Conservation (phyloP, 2,113 vertebrate genomes). For the Corythornis vintsioides region DNA sequence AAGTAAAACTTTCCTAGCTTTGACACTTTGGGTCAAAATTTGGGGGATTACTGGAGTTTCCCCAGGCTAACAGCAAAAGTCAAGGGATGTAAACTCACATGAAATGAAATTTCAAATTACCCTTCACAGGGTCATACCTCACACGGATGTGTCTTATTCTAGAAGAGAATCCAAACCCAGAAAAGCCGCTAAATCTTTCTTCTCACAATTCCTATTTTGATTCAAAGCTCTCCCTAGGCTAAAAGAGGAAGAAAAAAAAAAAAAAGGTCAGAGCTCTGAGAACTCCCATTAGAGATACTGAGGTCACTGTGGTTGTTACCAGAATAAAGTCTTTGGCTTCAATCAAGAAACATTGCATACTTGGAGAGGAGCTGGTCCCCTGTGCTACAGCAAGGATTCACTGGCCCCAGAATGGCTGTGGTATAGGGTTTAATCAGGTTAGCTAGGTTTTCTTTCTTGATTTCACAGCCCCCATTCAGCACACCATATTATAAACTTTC, state of each 20-base stretch:
- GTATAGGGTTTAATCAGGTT: conserved; percentile 64
- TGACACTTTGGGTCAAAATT: neutral
- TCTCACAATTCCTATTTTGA: neutral
- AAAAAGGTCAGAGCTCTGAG: conserved; percentile 16
- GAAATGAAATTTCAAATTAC: neutral
- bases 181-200: neutral
- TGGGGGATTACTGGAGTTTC: neutral
- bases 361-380: neutral
- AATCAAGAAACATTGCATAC: neutral
- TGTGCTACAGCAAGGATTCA: neutral
- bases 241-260: neutral
- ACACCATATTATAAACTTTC: conserved; percentile 71
- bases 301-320: neutral
- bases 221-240: neutral
- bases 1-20: conserved; percentile 45
- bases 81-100: neutral
- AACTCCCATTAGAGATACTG: neutral
- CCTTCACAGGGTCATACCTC: neutral
- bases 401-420: neutral
- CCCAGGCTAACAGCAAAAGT: neutral
- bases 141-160: neutral
- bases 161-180: neutral
- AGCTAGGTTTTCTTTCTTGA: conserved; percentile 65
- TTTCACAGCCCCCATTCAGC: conserved; percentile 71
- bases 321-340: neutral